Conservation (phyloP, 2,888 invertebrate genomes). For the Eubasilissa splendida region DNA sequence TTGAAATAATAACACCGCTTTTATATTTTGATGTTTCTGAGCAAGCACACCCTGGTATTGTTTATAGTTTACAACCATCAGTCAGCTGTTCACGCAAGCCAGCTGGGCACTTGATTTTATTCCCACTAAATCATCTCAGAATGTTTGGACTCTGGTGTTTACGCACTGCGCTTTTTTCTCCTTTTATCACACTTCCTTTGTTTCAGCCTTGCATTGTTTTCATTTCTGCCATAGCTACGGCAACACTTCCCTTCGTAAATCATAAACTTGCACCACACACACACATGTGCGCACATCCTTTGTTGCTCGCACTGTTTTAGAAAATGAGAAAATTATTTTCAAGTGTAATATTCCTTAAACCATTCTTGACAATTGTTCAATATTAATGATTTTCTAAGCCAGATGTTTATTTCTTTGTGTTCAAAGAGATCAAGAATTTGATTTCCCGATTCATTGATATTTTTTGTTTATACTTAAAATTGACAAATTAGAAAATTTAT, state of each 20-base stretch:
- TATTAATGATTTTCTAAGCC: too few species aligned
- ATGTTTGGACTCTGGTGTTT: constrained; percentile 23
- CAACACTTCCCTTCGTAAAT: constrained; percentile 23
- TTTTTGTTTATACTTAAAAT: too few species aligned
- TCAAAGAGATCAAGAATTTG: too few species aligned
- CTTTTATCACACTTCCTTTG: constrained; percentile 31
- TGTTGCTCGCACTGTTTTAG: not conserved
- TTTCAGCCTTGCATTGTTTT: constrained; percentile 34
- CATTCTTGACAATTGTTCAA: too few species aligned
- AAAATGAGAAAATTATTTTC: constrained; percentile 3
- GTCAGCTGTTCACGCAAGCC: not conserved
- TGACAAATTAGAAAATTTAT: too few species aligned
- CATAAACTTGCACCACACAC: not conserved
- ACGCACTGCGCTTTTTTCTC: constrained; percentile 8
- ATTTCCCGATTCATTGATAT: too few species aligned
- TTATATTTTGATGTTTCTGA: too few species aligned
- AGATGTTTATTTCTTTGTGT: too few species aligned
- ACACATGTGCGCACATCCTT: constrained; percentile 2
- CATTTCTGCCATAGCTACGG: constrained; percentile 13
- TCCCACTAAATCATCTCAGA: constrained; percentile 18
- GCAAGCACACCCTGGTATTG: too few species aligned
- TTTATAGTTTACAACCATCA: too few species aligned
- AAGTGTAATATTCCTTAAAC: too few species aligned
- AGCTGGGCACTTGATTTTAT: constrained; percentile 17
- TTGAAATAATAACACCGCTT: too few species aligned